Conservation (phyloP, 2,888 invertebrate species). For the Lacanobia wlatinum region DNA sequence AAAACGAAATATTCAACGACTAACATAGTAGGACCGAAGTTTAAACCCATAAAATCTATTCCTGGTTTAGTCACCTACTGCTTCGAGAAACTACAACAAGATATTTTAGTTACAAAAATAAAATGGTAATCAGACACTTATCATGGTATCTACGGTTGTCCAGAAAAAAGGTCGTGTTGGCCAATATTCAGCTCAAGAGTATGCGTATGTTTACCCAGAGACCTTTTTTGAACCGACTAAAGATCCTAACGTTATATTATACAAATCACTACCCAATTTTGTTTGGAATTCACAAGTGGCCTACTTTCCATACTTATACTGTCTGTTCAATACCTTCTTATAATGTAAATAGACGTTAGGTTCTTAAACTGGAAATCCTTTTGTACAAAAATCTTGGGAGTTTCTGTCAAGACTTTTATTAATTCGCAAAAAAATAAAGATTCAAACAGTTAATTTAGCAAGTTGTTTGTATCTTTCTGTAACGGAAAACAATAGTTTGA, state of each 20-base stretch:
- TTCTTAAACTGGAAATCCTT: not conserved
- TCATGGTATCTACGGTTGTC: constrained; percentile 10
- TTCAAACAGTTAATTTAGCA: not conserved
- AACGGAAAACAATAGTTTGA: constrained; percentile 33
- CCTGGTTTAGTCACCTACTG: constrained; percentile 7
- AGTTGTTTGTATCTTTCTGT: constrained; percentile 11
- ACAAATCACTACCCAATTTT: constrained; percentile 53
- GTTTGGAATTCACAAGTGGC: constrained; percentile 38
- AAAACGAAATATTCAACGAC: constrained; percentile 43
- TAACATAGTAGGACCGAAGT: constrained; percentile 21
- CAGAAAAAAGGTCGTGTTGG: constrained; percentile 39
- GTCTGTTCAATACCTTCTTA: constrained; percentile 22
- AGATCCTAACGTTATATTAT: constrained; percentile 52
- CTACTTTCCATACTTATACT: constrained; percentile 38
- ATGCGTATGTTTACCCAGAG: constrained; percentile 32
- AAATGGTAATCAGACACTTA: constrained; percentile 15
- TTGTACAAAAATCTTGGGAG: not conserved
- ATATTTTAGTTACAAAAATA: constrained; percentile 2
- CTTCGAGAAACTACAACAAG: not conserved
- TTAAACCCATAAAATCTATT: constrained; percentile 49
- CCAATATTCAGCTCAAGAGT: constrained; percentile 42
- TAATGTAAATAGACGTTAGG: constrained; percentile 27
- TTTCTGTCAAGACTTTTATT: not conserved
- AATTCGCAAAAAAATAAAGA: not conserved
- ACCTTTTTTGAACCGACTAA: constrained; percentile 53